Evolutionary conservation across 1,140 invertebrate species (phyloP), one percentile per base, ranked within the genome.

Genomic region (Nixonia krombeini): DNA sequence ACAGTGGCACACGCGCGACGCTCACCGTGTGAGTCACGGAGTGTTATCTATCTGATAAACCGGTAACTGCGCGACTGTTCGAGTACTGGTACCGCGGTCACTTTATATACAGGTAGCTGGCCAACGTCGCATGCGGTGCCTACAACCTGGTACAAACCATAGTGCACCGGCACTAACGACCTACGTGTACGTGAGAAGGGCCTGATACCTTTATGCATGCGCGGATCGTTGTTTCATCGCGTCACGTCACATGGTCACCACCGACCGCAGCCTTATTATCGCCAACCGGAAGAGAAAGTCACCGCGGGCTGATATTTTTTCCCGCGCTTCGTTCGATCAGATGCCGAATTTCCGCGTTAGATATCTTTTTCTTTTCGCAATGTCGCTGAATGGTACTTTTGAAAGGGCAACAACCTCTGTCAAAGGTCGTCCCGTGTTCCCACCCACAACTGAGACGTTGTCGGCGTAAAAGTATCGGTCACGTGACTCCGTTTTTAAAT

Each of bases 271-370:
- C 40, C 44, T 58, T 49, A 46, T 73, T 73, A 68, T 64, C 67
- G 38, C 31, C 47, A 57, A 40, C 28, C 64, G 63, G 65, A 72
- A 75, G 70, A 70, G 72, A 78, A 76, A 78, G 70, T n/a, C n/a
- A n/a, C n/a, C n/a, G n/a, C n/a, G n/a, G n/a, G n/a, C n/a, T n/a
- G n/a, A n/a, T n/a, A n/a, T n/a, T n/a, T n/a, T n/a, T n/a, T n/a
- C n/a, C n/a, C n/a, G n/a, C n/a, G n/a, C n/a, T n/a, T n/a, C n/a
- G n/a, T n/a, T n/a, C n/a, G n/a, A n/a, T n/a, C n/a, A n/a, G n/a
- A n/a, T n/a, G n/a, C n/a, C n/a, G n/a, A n/a, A n/a, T n/a, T n/a
- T n/a, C n/a, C n/a, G n/a, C n/a, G n/a, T n/a, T n/a, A n/a, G n/a
- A n/a, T n/a, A n/a, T n/a, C n/a, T n/a, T n/a, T n/a, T n/a, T n/a